Conservation (phyloP, 2,888 invertebrate species). For the Acrobeloides nanus region DNA sequence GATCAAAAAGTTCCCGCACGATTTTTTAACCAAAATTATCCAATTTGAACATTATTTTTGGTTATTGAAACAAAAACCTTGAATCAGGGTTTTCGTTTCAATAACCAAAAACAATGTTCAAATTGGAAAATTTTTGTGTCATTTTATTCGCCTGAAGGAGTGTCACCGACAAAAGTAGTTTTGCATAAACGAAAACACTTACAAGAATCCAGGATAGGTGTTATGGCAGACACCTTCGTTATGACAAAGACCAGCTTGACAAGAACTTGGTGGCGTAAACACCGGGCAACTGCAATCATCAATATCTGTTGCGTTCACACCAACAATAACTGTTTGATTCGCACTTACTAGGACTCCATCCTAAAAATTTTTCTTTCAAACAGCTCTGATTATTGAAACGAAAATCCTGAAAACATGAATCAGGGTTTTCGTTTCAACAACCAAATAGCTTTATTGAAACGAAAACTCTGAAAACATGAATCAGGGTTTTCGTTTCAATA, state of each 20-base stretch:
- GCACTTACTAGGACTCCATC: constrained; percentile 90
- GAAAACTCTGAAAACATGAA: background rate
- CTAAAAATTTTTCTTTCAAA: constrained; percentile 13
- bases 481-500: too few relatives aligned
- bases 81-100: too few relatives aligned
- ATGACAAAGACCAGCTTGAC: constrained; percentile 72
- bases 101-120: too few relatives aligned
- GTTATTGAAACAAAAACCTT: too few relatives aligned
- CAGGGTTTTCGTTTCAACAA: too few relatives aligned
- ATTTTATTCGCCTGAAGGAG: too few relatives aligned
- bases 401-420: background rate
- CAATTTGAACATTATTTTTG: too few relatives aligned
- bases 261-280: constrained; percentile 59
- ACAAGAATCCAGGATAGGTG: constrained; percentile 68
- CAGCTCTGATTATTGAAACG: background rate
- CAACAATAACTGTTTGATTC: constrained; percentile 90
- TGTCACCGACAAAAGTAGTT: too few relatives aligned
- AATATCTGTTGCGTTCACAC: constrained; percentile 70
- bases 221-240: constrained; percentile 93
- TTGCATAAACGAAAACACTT: too few relatives aligned
- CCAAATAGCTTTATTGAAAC: background rate
- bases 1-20: too few relatives aligned
- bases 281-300: constrained; percentile 62
- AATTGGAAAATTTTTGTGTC: too few relatives aligned
- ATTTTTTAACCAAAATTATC: too few relatives aligned